A percentile compares a stretch with the other conserved stretches of the same genome.
These are phyloP conservation scores for Dicycla oo DNA, from an alignment of 2,888 invertebrate genomes.

Conservation along the genomic window DNA sequence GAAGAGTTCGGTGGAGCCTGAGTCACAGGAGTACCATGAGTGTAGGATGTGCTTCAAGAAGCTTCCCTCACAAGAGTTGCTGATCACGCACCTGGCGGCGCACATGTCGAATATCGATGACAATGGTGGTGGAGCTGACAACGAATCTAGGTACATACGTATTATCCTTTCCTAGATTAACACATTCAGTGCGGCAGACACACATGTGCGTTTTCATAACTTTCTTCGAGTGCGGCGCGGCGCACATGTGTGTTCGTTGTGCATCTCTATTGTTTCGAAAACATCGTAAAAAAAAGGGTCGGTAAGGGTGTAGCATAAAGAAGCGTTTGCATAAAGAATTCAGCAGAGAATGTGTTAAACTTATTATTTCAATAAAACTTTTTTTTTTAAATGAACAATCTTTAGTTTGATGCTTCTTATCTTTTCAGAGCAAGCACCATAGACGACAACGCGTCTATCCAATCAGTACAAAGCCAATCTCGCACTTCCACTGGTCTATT, in stretches of 20 bases:
- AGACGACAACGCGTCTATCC: constrained; percentile 76
- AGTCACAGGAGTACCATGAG: constrained; percentile 63
- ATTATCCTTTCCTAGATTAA: constrained; percentile 8
- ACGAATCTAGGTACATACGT: constrained; percentile 78
- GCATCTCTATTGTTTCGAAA: too few relatives aligned
- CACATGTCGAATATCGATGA: constrained; percentile 84
- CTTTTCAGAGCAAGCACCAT: constrained; percentile 75
- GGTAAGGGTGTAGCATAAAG: too few relatives aligned
- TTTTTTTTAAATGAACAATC: background rate
- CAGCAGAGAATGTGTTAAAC: too few relatives aligned
- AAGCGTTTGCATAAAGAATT: too few relatives aligned
- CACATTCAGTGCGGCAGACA: too few relatives aligned
- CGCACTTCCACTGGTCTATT: constrained; percentile 61
- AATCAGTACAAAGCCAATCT: constrained; percentile 72
- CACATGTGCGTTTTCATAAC: too few relatives aligned
- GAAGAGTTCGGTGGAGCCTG: constrained; percentile 48
- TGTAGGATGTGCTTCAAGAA: constrained; percentile 84
- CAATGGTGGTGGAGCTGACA: constrained; percentile 68
- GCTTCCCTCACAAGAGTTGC: constrained; percentile 78
- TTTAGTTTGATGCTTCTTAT: constrained; percentile 18
- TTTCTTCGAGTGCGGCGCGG: too few relatives aligned
- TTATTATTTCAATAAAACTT: background rate
- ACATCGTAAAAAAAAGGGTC: too few relatives aligned
- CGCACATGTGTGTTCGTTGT: too few relatives aligned
- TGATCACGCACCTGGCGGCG: constrained; percentile 83